phyloP scores from a whole-genome alignment of 2,113 vertebrate species.

The Oxyruncus cristatus region DNA sequence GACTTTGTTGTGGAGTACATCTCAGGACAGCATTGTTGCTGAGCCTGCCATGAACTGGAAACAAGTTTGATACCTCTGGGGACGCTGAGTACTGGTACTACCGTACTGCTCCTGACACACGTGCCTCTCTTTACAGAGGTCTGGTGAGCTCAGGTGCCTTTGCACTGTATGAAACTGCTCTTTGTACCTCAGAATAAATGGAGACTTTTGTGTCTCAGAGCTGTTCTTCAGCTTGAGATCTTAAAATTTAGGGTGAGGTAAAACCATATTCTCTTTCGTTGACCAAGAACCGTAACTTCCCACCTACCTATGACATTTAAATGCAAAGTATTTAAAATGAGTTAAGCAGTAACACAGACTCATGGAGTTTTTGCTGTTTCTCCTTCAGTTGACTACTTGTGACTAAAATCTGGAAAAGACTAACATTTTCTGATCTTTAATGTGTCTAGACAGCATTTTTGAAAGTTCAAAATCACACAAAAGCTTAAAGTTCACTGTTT shows the following conservation, averaged over 20 bases:
- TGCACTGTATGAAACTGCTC: background rate
- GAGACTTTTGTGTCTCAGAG: background rate
- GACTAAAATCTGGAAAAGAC: background rate
- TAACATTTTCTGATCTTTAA: background rate
- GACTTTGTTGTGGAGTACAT: fast-evolving
- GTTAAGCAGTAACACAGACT: background rate
- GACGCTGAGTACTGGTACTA: background rate
- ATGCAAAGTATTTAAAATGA: background rate
- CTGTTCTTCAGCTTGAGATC: background rate
- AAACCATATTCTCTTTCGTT: background rate
- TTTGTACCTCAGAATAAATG: background rate
- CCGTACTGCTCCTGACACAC: background rate
- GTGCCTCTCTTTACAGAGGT: background rate
- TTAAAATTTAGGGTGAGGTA: background rate
- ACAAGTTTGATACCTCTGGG: background rate
- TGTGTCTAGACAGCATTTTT: background rate
- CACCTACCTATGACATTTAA: background rate
- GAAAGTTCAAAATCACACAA: background rate
- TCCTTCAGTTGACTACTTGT: background rate
- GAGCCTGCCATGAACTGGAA: background rate
- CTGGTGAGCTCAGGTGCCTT: background rate
- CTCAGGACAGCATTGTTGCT: background rate
- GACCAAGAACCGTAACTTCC: background rate
- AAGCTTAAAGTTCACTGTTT: background rate
- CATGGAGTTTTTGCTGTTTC: background rate